These are phyloP conservation scores for Miniopterus natalensis DNA, from an alignment of 2,113 vertebrate species.

Conservation along the genomic window DNA sequence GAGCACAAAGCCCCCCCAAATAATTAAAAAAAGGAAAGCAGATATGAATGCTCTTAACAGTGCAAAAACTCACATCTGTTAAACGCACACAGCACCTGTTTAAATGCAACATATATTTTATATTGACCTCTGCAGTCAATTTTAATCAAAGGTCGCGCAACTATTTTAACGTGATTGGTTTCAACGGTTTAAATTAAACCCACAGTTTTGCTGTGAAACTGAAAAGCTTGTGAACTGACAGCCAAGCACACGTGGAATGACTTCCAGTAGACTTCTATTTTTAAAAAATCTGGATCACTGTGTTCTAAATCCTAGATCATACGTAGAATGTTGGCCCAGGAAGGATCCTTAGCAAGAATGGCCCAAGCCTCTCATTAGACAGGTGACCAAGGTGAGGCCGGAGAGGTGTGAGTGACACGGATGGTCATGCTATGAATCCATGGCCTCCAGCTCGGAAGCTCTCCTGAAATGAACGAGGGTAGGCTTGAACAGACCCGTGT, in stretches of 20 bases:
- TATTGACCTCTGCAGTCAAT: constrained; percentile 61
- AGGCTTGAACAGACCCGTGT: neutral
- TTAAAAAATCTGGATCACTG: constrained; percentile 63
- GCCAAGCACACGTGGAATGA: constrained; percentile 43
- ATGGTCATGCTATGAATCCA: neutral
- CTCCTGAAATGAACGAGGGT: neutral
- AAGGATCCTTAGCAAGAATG: neutral
- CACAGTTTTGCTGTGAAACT: constrained; percentile 56
- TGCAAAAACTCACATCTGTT: constrained; percentile 70
- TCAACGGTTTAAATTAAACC: constrained; percentile 64
- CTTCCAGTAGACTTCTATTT: constrained; percentile 31
- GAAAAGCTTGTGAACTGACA: constrained; percentile 39
- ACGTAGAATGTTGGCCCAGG: neutral
- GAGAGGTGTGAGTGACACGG: neutral
- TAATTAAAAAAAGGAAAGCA: constrained; percentile 52
- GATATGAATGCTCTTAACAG: constrained; percentile 70
- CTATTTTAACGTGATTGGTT: constrained; percentile 67
- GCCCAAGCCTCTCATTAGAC: neutral
- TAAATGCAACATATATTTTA: constrained; percentile 50
- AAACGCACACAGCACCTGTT: constrained; percentile 75
- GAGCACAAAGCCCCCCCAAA: constrained; percentile 67
- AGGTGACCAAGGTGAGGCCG: neutral
- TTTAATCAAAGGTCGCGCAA: constrained; percentile 70
- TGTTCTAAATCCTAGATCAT: constrained; percentile 32
- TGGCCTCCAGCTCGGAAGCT: constrained; percentile 66